Evolutionary conservation across 2,888 invertebrate genomes (phyloP).

Genomic region (Drosophila lutescens): DNA sequence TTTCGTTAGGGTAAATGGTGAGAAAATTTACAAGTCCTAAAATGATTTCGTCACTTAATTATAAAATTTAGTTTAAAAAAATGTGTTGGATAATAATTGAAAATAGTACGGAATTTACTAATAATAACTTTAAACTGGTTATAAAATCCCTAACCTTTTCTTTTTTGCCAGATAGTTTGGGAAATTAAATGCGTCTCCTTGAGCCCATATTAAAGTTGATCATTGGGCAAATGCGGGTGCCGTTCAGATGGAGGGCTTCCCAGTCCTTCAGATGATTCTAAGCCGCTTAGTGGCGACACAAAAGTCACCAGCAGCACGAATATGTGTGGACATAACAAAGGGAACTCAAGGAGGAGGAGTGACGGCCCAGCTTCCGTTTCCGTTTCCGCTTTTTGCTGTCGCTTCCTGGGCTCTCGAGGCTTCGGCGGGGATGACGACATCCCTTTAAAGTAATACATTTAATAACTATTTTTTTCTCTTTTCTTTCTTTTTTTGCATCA

Average conservation of each 20-base stretch:
- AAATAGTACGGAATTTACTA: too few species aligned
- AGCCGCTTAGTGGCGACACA: conserved; percentile 38
- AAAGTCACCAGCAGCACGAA: conserved; percentile 27
- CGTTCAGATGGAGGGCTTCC: not conserved
- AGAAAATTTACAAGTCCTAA: not conserved
- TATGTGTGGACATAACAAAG: conserved; percentile 11
- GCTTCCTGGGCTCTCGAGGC: not conserved
- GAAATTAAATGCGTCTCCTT: conserved; percentile 23
- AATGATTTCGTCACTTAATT: not conserved
- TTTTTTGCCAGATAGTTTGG: not conserved
- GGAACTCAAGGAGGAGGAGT: not conserved
- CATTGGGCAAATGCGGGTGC: not conserved
- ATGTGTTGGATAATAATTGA: too few species aligned
- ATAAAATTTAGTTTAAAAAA: too few species aligned
- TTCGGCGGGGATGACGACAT: not conserved
- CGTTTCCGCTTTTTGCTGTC: conserved; percentile 14
- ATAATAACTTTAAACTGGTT: too few species aligned
- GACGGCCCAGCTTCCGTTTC: conserved; percentile 26
- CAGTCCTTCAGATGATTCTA: conserved; percentile 5
- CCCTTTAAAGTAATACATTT: not conserved
- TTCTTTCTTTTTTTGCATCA: not conserved
- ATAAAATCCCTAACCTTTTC: too few species aligned
- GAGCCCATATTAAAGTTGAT: conserved; percentile 8
- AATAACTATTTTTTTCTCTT: not conserved
- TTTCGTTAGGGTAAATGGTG: not conserved